These are phyloP conservation scores for Zaprionus capensis DNA, from an alignment of 1,140 invertebrate genomes.

Conservation along the genomic window DNA sequence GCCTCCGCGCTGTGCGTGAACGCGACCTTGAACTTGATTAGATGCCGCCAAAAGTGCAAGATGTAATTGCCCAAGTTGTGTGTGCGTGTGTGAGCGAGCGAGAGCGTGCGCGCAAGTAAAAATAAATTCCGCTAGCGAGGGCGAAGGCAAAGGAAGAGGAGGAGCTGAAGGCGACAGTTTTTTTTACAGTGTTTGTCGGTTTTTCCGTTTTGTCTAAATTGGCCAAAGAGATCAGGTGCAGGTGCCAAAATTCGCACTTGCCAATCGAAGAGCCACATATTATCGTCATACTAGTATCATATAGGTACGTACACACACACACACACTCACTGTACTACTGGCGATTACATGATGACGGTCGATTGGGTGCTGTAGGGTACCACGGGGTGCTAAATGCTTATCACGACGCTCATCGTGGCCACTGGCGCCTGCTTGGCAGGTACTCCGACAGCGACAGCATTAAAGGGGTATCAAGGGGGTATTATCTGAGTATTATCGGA, in stretches of 20 bases:
- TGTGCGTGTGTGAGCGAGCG: constrained; percentile 15
- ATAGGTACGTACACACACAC: constrained; percentile 8
- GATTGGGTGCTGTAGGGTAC: neutral
- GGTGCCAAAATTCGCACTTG: constrained; percentile 59
- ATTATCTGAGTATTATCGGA: too few species aligned
- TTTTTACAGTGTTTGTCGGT: neutral
- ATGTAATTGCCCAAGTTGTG: constrained; percentile 19
- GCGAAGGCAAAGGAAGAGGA: constrained; percentile 13
- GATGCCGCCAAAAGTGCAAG: constrained; percentile 30
- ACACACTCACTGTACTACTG: neutral
- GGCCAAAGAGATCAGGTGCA: constrained; percentile 34
- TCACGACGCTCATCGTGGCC: neutral
- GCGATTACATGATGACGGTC: neutral
- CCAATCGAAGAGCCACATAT: constrained; percentile 37
- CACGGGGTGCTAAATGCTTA: neutral
- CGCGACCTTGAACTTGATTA: constrained; percentile 39
- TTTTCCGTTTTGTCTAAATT: constrained; percentile 5
- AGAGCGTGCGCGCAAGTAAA: constrained; percentile 23
- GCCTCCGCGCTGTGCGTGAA: constrained; percentile 14
- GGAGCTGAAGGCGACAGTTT: constrained; percentile 24
- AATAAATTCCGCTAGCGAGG: constrained; percentile 36
- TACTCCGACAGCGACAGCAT: too few species aligned
- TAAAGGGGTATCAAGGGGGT: too few species aligned
- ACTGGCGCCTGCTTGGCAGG: neutral
- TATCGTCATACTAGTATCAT: constrained; percentile 5